Evolutionary conservation across 2,888 invertebrate species (phyloP), one percentile per base, ranked within the genome.

Genomic region (Anoncus sp.): DNA sequence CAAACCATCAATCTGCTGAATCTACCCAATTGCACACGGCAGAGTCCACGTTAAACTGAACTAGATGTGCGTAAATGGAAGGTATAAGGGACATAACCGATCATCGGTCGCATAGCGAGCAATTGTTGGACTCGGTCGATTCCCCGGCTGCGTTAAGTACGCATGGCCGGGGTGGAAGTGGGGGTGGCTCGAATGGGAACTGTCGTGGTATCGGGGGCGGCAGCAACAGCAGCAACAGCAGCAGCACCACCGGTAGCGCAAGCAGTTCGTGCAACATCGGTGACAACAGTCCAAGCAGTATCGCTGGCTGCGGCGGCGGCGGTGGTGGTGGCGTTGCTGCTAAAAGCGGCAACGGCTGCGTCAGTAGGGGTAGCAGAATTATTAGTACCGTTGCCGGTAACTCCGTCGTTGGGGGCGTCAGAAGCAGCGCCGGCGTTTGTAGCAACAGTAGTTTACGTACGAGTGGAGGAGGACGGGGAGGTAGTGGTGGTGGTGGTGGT

Each of bases 331-430:
- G 87, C 80, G 83, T 86, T 90, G 91, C 89, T 91, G 92, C 92
- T 60, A 77, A 83, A 73, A 78, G 75, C 91, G 87, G 91, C 93
- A 92, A 93, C 92, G 92, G 91, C 92, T 92, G 93, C 93, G 91
- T 87, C 91, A 87, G 93, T 93, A 87, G 57, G 83, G 79, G 47
- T 83, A 83, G 77, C 83, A 84, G 43, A 86, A 86, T 76, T 85
- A 85, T 73, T 82, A 84, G 74, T 80, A 82, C 71, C 84, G 81
- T 81, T 82, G 84, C 65, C 87, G 86, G 77, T 88, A 88, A 81
- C 87, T 75, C 69, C 83, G 79, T 81, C 86, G 86, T 72, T 85
- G 89, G 73, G 89, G 89, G 69, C 89, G 89, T 73, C 89, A 88
- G 72, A 88, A 86, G 72, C 88, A 84, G 55, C 86, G 85, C 60